Evolutionary conservation across 2,797 vertebrate genomes (phyloP).

Genomic region (Acrossocheilus fasciatus): DNA sequence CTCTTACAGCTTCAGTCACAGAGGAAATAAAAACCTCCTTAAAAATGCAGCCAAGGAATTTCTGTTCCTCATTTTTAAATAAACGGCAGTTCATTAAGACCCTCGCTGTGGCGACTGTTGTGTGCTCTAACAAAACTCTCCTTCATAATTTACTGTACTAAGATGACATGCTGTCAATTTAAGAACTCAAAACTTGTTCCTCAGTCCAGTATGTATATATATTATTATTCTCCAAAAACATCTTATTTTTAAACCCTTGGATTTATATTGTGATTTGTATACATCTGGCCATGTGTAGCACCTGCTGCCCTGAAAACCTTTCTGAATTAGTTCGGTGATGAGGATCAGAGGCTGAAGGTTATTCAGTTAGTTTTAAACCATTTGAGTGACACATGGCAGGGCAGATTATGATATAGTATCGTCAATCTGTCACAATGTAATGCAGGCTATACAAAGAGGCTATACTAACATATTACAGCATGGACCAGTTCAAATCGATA

Average conservation of each 20-base stretch:
- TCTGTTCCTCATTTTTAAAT: constrained; percentile 25
- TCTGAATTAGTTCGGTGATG: neutral
- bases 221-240: neutral
- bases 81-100: neutral
- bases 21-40: neutral
- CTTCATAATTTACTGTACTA: neutral
- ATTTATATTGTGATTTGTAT: neutral
- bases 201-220: too few species aligned
- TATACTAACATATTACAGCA: neutral
- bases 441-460: neutral
- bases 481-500: neutral
- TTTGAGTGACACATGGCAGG: neutral
- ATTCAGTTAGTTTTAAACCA: neutral
- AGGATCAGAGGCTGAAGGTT: neutral
- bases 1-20: neutral
- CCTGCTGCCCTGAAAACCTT: neutral
- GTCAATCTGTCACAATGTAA: neutral
- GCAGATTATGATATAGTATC: neutral
- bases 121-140: neutral
- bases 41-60: neutral
- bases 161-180: neutral
- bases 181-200: neutral
- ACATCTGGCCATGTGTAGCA: neutral
- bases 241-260: neutral
- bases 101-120: neutral